Base-by-base conservation (phyloP, 2,888 invertebrate genomes). In the Eledona agricola region DNA sequence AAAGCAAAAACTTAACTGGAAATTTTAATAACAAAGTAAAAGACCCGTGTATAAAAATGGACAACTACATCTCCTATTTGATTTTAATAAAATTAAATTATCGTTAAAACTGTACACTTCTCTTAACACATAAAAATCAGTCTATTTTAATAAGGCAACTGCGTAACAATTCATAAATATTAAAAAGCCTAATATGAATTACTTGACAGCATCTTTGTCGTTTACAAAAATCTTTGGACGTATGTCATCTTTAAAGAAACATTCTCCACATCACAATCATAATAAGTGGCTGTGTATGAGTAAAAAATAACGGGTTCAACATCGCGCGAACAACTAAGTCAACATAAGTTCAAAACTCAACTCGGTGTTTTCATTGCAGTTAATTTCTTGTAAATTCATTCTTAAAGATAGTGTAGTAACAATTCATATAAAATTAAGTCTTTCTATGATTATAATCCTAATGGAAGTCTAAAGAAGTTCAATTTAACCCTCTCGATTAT, bases 141-240 rank as follows among this genome's bases (percentile, higher is more conserved):
- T 71, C 70, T 71, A 69, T 71, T 62, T 60, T 64, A 55, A 63
- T 71, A 71, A 71, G 70, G 70, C 70, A 70, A 66, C 67, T 59
- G 62, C 59, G 67, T 68, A 69, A 65, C 58, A 55, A 61, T 56
- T 56, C 34, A 53, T 53, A 49, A 40, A 40, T 29, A 52, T 51
- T 50, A 59, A 59, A 38, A 60, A 60, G 56, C 56, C 53, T 60
- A 54, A 51, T 52, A 56, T 52, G 29, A 51, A 31, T 43, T 19
- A 32, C 38, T 53, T 49, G 26, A 49, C 43, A 42, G 23, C 32
- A 37, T 29, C 7, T 25, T 25, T 25, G 3, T 29, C 15, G 2
- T 19, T 32, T 19, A 50, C 49, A 55, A 55, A 38, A 50, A 55
- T 55, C 50, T 55, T 55, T 55, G 55, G 55, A 55, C 55, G 55